Base-by-base conservation (phyloP, 2,797 vertebrate species). In the Xiphorhynchus erythropygius region DNA sequence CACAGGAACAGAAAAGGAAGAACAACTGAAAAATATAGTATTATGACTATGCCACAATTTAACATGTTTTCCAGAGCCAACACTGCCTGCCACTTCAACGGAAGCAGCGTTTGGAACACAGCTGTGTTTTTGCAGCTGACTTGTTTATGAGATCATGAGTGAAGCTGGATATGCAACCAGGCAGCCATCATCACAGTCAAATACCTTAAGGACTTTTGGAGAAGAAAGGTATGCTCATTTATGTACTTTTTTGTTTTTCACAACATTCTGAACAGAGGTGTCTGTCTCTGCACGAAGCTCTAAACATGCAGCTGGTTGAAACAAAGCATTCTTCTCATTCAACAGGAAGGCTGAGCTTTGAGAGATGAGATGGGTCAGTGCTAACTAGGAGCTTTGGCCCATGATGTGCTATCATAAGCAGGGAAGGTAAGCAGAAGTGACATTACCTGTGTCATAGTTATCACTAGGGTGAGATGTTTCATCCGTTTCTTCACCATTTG, bases 371-470 rank as follows among this genome's bases (percentile, higher is more conserved):
- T 17, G 59, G 27, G 52, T 32, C 27, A 56, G 18, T 13, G 14
- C 46, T 71, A 83, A 42, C n/a, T 49, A 47, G 27, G 44, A 86
- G 57, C 24, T 74, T 32, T 56, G 25, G 18, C 33, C 33, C 60
- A 53, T 6, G 22, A 53, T 80, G 60, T 82, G 39, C 32, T 74
- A 41, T 30, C 62, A 16, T 17, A 79, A 80, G 35, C 53, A 76
- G 57, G 44, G 50, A 89, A 68, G 11, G 22, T 50, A 89, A 80
- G 44, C 41, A 73, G 82, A 92, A 83, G 42, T 30, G 62, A 64
- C 46, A 70, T 84, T 97, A 99, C 99, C 99, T 84, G 99, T 99
- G 98, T 99, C 99, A 56, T 99, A 99, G 97, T 99, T 99, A 89
- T 99, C 99, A 86, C 98, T 99, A 56, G 99, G 98, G 83, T 99